These are phyloP conservation scores for Callionymus lyra DNA, from an alignment of 2,113 vertebrate genomes.

Conservation along the genomic window DNA sequence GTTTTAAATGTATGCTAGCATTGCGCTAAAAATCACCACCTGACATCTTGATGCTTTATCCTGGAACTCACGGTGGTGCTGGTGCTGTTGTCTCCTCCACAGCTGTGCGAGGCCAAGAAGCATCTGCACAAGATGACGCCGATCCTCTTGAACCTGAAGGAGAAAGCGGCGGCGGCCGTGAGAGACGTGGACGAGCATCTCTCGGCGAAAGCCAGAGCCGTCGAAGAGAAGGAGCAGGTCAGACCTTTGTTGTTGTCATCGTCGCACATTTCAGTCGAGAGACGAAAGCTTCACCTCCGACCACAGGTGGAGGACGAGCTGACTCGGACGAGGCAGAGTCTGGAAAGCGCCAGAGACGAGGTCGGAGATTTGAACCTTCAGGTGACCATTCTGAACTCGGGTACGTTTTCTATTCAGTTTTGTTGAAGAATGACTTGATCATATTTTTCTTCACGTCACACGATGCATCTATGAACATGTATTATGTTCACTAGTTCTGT, in stretches of 20 bases:
- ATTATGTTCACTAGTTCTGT: not conserved
- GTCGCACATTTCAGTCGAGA: too few species aligned
- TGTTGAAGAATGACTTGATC: too few species aligned
- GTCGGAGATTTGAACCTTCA: constrained; percentile 60
- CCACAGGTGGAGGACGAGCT: constrained; percentile 54
- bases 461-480: not conserved
- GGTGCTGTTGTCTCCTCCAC: not conserved
- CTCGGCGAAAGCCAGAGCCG: constrained; percentile 53
- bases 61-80: too few species aligned
- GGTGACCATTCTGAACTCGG: constrained; percentile 62
- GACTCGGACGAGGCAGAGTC: constrained; percentile 24
- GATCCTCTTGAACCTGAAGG: constrained; percentile 56
- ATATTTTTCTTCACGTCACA: too few species aligned
- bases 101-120: constrained; percentile 60
- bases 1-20: too few species aligned
- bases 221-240: constrained; percentile 58
- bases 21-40: not conserved
- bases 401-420: constrained; percentile 33
- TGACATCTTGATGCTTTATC: too few species aligned
- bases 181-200: constrained; percentile 49
- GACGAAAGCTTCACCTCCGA: too few species aligned
- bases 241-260: not conserved
- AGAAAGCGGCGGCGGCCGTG: constrained; percentile 54
- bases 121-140: constrained; percentile 57
- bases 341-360: constrained; percentile 51